Base-by-base conservation (phyloP, 2,113 vertebrate genomes). In the Neolamprologus brichardi region DNA sequence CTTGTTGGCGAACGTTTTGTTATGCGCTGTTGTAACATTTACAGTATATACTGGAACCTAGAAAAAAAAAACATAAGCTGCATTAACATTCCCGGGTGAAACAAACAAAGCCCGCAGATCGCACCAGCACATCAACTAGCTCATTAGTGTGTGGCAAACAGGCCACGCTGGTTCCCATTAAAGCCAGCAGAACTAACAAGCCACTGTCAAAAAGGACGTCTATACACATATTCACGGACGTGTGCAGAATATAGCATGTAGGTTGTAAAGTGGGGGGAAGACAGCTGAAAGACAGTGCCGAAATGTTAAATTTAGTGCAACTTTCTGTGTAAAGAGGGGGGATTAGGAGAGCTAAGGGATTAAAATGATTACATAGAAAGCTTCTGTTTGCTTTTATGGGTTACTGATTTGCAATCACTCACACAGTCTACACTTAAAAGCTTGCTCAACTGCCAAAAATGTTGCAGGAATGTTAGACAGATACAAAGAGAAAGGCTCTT, bases 301-400 rank as follows among this genome's bases (percentile, higher is more conserved):
- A 77, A 80, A 82, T 51, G n/a, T 28, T 41, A 18, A 17, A 60
- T 90, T 60, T 32, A 72, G 83, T 12, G 34, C 11, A 37, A 72
- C 17, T 87, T 67, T 83, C 20, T 70, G n/a, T 70, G 23, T 84
- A 46, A 82, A 88, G 49, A 81, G 37, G 7, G 13, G 72, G 83
- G 83, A 90, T 83, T 75, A 84, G 49, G 64, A 39, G 75, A 84
- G 3, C 12, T 13, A 44, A 44, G 58, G 84, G 87, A 91, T 88
- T 91, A 87, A 83, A 91, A 58, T 78, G 56, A 88, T 60, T 81
- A 87, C 20, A 86, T 70, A 8, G 77, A 81, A 67, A 46, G 78
- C 70, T 75, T 83, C 37, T 83, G 88, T 51, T 80, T n/a, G 58
- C 52, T 58, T 88, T 81, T 54, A 86, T 87, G 64, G 64, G 56